phyloP scores from a whole-genome alignment of 2,888 invertebrate genomes.

The Epistrophella euchroma region DNA sequence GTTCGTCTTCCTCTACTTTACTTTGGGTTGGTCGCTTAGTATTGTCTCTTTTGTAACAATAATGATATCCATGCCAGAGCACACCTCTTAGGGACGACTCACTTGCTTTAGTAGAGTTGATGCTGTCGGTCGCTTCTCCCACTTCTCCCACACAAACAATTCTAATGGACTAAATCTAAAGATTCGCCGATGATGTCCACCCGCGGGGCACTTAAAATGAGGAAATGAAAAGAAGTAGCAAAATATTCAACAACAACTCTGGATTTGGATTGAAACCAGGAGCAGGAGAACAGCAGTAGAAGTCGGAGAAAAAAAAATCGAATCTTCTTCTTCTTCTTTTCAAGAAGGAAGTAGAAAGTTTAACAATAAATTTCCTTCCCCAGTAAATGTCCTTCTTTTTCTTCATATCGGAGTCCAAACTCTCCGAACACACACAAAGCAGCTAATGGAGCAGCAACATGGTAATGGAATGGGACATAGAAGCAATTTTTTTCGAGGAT shows the following conservation, averaged over 20 bases:
- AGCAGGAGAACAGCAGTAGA: neutral
- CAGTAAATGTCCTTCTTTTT: conserved; percentile 65
- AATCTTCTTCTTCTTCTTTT: conserved; percentile 19
- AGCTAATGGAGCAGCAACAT: conserved; percentile 75
- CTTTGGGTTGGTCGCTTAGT: conserved; percentile 47
- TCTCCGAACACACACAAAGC: conserved; percentile 55
- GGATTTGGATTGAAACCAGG: neutral
- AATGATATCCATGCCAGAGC: conserved; percentile 73
- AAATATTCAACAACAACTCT: conserved; percentile 70
- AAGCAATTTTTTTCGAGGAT: conserved; percentile 1
- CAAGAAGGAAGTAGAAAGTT: conserved; percentile 69
- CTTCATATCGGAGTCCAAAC: neutral
- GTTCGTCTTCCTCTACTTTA: conserved; percentile 15
- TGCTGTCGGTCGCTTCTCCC: conserved; percentile 8
- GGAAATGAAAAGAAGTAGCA: conserved; percentile 68
- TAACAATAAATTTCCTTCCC: conserved; percentile 75
- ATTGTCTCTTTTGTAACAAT: conserved; percentile 67
- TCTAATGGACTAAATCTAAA: conserved; percentile 74
- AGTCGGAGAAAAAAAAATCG: conserved; percentile 10
- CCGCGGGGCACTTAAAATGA: conserved; percentile 74
- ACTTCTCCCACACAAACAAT: conserved; percentile 26
- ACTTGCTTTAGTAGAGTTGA: conserved; percentile 19
- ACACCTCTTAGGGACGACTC: conserved; percentile 70
- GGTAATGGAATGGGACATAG: conserved; percentile 44
- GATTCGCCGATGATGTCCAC: conserved; percentile 69